A percentile compares a stretch with the other conserved stretches of the same genome.
Evolutionary conservation across 2,113 vertebrate species (phyloP).

Genomic region (Cairina moschata): DNA sequence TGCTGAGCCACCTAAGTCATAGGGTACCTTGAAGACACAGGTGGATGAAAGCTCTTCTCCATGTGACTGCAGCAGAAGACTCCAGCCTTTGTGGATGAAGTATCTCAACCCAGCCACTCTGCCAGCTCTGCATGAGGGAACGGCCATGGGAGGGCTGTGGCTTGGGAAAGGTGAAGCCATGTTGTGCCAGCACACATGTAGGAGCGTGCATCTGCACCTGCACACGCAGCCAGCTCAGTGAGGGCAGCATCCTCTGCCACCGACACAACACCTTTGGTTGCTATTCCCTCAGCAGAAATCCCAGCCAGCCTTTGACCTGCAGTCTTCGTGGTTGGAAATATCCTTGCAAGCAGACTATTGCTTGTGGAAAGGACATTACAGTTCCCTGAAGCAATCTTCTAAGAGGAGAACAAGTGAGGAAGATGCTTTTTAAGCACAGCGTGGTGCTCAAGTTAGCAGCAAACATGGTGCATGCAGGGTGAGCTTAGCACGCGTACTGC

Average conservation of each 20-base stretch:
- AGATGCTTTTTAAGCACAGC: background rate
- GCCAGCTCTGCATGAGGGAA: background rate
- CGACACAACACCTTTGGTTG: background rate
- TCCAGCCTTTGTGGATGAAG: background rate
- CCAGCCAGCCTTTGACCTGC: background rate
- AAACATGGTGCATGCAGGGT: background rate
- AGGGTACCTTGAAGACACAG: fast-evolving
- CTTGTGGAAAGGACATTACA: background rate
- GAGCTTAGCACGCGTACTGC: background rate
- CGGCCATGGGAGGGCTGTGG: background rate
- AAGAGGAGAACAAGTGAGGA: background rate
- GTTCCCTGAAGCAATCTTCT: background rate
- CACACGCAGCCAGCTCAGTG: fast-evolving
- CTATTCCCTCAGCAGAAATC: background rate
- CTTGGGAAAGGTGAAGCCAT: background rate
- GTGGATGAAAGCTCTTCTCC: background rate
- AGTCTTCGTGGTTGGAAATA: background rate
- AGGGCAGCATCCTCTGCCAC: background rate
- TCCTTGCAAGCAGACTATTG: background rate
- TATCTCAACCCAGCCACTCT: background rate
- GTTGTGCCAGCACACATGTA: fast-evolving
- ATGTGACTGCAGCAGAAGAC: background rate
- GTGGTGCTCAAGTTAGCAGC: background rate
- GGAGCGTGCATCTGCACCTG: background rate
- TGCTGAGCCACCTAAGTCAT: fast-evolving